Conservation (phyloP, 2,113 vertebrate species). For the Sarotherodon lohbergeri region DNA sequence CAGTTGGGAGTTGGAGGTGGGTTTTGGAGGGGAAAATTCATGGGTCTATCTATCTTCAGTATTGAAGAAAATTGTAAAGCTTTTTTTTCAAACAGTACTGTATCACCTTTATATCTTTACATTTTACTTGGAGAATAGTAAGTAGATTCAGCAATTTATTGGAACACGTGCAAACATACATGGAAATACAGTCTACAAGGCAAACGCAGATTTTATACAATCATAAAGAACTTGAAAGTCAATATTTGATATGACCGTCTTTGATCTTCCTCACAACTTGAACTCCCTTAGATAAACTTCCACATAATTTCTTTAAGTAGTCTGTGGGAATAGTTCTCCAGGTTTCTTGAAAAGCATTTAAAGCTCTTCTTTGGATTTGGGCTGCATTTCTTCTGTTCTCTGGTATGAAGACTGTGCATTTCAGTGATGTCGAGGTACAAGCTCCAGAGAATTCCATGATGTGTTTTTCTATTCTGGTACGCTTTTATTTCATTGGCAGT, state of each 20-base stretch:
- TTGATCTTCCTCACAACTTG: neutral
- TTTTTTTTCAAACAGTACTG: no score
- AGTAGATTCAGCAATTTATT: neutral
- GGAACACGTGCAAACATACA: neutral
- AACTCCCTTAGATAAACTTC: neutral
- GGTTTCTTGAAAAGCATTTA: no score
- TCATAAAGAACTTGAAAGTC: neutral
- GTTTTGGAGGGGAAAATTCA: neutral
- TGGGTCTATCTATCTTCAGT: neutral
- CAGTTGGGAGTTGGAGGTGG: neutral
- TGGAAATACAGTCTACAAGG: neutral
- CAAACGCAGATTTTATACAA: neutral
- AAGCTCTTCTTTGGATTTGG: neutral
- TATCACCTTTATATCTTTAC: neutral
- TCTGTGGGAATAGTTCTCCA: no score
- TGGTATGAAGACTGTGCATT: neutral
- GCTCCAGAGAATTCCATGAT: no score
- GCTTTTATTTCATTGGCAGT: neutral
- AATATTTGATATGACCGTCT: neutral
- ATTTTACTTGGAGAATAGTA: neutral
- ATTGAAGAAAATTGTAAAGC: neutral
- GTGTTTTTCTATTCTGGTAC: no score
- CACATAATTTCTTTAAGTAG: neutral
- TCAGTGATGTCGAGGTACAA: no score
- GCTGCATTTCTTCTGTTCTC: neutral